Percentiles rank a stretch among this genome's conserved stretches.
Evolutionary conservation across 2,113 vertebrate species (phyloP).

Genomic region (Toxostoma redivivum): DNA sequence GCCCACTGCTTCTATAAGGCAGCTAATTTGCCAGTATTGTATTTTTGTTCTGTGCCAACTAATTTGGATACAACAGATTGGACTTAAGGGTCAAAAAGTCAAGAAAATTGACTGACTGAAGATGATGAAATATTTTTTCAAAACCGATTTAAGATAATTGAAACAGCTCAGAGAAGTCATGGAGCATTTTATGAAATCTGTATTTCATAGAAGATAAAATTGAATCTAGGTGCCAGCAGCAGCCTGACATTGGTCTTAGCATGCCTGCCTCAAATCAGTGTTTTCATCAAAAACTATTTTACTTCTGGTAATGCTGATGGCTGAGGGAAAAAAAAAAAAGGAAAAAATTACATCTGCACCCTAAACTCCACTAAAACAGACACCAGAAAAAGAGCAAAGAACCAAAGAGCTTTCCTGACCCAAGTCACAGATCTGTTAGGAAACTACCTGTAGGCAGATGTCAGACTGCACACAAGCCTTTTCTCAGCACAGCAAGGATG

Average conservation of each 20-base stretch:
- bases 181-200: neutral
- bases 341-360: neutral
- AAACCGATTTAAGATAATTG: neutral
- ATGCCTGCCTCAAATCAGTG: neutral
- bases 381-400: neutral
- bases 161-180: neutral
- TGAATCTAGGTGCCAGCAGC: neutral
- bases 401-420: neutral
- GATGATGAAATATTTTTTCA: neutral
- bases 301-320: neutral
- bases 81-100: neutral
- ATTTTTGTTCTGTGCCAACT: neutral
- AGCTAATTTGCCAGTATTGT: neutral
- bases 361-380: neutral
- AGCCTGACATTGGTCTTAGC: neutral
- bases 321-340: neutral
- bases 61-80: neutral
- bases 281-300: neutral
- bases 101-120: neutral
- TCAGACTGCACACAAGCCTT: neutral
- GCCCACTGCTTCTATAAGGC: neutral
- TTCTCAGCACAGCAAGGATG: neutral
- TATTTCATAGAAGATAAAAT: constrained; percentile 33
- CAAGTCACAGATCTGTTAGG: neutral
- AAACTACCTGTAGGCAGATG: neutral